Evolutionary conservation across 1,140 invertebrate species (phyloP).

Genomic region (Bacillus rossius): DNA sequence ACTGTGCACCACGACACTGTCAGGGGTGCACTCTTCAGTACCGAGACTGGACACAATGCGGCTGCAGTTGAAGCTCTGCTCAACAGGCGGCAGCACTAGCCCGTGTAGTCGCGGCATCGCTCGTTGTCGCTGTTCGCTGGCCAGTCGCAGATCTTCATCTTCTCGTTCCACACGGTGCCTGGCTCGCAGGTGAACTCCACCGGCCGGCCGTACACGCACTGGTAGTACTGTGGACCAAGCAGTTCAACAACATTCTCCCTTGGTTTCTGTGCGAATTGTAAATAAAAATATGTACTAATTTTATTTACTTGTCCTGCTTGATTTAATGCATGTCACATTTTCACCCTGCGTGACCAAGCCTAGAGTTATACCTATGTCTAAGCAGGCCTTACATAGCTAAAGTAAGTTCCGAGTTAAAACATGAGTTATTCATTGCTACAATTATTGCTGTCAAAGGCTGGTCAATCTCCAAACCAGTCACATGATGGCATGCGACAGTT

Average conservation of each 20-base stretch:
- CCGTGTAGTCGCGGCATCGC: too few relatives aligned
- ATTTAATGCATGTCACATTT: conserved; percentile 8
- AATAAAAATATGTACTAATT: conserved; percentile 3
- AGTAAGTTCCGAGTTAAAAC: not conserved
- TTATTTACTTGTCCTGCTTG: conserved; percentile 5
- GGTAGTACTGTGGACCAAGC: conserved; percentile 69
- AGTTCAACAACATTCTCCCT: conserved; percentile 25
- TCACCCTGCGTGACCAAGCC: conserved; percentile 1
- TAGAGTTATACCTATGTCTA: not conserved
- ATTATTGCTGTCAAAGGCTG: too few relatives aligned
- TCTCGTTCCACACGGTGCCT: conserved; percentile 67
- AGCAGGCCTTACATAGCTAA: not conserved
- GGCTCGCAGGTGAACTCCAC: conserved; percentile 63
- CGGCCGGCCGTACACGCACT: conserved; percentile 68
- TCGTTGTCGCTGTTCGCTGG: conserved; percentile 47
- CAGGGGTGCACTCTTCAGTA: too few relatives aligned
- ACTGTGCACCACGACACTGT: too few relatives aligned
- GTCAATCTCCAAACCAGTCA: not conserved
- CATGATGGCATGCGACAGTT: not conserved
- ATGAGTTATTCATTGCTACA: not conserved
- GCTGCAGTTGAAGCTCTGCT: too few relatives aligned
- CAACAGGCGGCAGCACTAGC: too few relatives aligned
- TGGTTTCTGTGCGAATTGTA: not conserved
- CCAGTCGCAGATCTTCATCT: conserved; percentile 70
- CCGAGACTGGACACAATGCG: too few relatives aligned